phyloP scores from a whole-genome alignment of 2,113 vertebrate species.

The Lipotes vexillifer region DNA sequence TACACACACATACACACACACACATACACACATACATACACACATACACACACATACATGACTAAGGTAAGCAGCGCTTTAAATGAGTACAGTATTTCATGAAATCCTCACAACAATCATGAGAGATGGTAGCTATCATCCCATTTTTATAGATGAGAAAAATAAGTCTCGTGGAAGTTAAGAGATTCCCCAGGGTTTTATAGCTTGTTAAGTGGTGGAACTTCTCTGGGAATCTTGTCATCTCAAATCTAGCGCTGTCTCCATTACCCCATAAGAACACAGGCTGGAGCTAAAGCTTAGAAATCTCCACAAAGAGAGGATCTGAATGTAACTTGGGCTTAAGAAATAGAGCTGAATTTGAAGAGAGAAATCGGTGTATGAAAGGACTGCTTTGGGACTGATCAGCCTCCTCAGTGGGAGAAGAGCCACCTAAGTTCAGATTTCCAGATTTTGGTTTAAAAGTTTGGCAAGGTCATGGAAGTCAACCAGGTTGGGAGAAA shows the following conservation, averaged over 20 bases:
- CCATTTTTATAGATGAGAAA: not conserved
- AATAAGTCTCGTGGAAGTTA: not conserved
- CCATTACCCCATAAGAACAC: not conserved
- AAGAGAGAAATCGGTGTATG: not conserved
- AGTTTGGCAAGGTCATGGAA: not conserved
- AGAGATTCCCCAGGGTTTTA: not conserved
- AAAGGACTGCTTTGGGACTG: not conserved
- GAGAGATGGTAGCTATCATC: not conserved
- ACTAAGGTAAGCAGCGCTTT: not conserved
- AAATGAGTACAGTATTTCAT: not conserved
- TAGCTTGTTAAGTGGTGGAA: not conserved
- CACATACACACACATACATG: not conserved
- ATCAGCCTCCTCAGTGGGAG: not conserved
- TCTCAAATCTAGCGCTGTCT: not conserved
- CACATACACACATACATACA: no score
- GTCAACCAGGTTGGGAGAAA: not conserved
- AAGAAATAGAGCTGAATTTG: conserved; percentile 4
- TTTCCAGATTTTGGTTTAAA: not conserved
- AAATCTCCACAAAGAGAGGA: not conserved
- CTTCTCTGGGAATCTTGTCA: not conserved
- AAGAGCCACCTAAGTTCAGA: not conserved
- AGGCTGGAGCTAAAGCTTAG: not conserved
- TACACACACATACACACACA: not conserved
- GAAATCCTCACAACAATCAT: not conserved
- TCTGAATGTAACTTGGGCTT: not conserved